These are phyloP conservation scores for Antheraea pernyi DNA, from an alignment of 1,140 invertebrate genomes.

Conservation along the genomic window DNA sequence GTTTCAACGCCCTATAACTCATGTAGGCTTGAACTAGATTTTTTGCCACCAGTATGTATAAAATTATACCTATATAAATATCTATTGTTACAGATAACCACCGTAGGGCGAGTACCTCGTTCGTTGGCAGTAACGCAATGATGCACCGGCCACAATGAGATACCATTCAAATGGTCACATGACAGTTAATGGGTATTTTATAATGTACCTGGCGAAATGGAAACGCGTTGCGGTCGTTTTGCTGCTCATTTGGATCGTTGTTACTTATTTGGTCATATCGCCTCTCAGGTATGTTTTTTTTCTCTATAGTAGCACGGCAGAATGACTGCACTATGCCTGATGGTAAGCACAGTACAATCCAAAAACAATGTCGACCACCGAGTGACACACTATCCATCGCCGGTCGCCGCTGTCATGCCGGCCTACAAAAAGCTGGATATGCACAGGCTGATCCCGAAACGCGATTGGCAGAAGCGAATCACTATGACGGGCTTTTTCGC, in stretches of 20 bases:
- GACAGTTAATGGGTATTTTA: conserved; percentile 57
- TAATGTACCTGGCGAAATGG: conserved; percentile 70
- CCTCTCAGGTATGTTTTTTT: conserved; percentile 64
- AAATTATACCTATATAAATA: not conserved
- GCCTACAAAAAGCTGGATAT: too few relatives aligned
- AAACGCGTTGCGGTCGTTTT: conserved; percentile 57
- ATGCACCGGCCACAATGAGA: conserved; percentile 52
- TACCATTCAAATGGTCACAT: conserved; percentile 48
- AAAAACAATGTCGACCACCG: too few relatives aligned
- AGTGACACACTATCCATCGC: too few relatives aligned
- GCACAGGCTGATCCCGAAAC: too few relatives aligned
- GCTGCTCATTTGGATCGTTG: conserved; percentile 60
- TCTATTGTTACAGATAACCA: conserved; percentile 11
- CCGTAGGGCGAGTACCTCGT: not conserved
- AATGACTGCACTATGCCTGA: too few relatives aligned
- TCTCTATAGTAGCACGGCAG: too few relatives aligned
- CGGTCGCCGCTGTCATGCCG: too few relatives aligned
- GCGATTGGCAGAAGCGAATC: too few relatives aligned
- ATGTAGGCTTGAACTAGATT: not conserved
- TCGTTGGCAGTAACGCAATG: conserved; percentile 18
- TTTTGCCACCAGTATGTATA: not conserved
- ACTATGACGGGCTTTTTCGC: too few relatives aligned
- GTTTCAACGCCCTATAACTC: too few relatives aligned
- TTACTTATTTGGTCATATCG: conserved; percentile 68
- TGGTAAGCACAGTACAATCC: too few relatives aligned